These are phyloP conservation scores for Monochamus saltuarius DNA, from an alignment of 1,140 invertebrate species.

Conservation along the genomic window DNA sequence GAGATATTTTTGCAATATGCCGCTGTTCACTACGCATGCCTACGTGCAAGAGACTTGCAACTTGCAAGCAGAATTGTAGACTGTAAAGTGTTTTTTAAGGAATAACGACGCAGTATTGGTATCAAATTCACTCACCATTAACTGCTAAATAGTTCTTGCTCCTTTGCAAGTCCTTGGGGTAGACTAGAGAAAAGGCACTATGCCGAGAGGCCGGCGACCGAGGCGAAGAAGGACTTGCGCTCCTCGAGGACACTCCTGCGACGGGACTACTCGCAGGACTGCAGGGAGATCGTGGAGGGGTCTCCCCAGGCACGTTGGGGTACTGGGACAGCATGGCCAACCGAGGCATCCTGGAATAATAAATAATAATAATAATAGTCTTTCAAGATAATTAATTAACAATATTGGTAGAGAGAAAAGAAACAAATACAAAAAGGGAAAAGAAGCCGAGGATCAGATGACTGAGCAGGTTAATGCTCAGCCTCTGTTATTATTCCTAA, in stretches of 20 bases:
- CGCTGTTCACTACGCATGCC: no score
- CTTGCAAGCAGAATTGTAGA: no score
- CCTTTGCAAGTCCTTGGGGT: slow-evolving; percentile 46
- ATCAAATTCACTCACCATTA: slow-evolving; percentile 15
- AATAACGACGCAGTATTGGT: no score
- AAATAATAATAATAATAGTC: slow-evolving; percentile 10
- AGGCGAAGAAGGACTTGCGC: slow-evolving; percentile 48
- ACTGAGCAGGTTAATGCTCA: no score
- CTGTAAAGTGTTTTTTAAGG: no score
- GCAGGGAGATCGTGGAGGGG: slow-evolving; percentile 37
- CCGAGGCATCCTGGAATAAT: slow-evolving; percentile 48
- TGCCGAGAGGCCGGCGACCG: slow-evolving; percentile 39
- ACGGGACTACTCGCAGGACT: slow-evolving; percentile 43
- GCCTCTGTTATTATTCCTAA: no score
- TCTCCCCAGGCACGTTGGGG: slow-evolving; percentile 24
- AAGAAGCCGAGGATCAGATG: no score
- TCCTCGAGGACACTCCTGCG: slow-evolving; percentile 43
- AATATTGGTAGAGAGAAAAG: no score
- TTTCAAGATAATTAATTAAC: no score
- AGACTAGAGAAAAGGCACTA: slow-evolving; percentile 51
- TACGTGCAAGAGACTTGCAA: no score
- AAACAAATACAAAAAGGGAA: no score
- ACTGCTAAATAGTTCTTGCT: slow-evolving; percentile 28
- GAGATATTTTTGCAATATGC: no score
- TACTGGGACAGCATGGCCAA: slow-evolving; percentile 40